These are phyloP conservation scores for Cactoblastis cactorum DNA, from an alignment of 2,888 invertebrate species.

Conservation along the genomic window DNA sequence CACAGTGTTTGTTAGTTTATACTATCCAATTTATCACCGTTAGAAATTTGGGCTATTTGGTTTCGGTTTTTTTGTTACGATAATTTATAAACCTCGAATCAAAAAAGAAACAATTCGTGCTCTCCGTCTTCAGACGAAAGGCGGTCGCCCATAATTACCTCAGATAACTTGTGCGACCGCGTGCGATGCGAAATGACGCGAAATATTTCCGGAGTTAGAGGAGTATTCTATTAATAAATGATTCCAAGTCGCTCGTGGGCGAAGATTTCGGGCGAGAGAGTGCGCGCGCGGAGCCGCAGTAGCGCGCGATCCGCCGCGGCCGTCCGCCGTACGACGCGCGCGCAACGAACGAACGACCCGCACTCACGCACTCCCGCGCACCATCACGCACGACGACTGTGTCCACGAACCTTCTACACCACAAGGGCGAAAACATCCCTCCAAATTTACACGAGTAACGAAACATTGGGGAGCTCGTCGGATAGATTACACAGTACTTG, in stretches of 20 bases:
- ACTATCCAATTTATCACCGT: too few relatives aligned
- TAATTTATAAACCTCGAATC: too few relatives aligned
- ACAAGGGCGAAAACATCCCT: background rate
- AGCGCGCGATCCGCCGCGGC: slow-evolving; percentile 78
- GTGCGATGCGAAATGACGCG: slow-evolving; percentile 76
- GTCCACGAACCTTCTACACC: slow-evolving; percentile 51
- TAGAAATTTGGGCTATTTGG: too few relatives aligned
- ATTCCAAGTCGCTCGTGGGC: slow-evolving; percentile 74
- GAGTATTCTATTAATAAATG: slow-evolving; percentile 78
- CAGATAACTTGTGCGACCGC: slow-evolving; percentile 60
- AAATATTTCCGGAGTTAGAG: slow-evolving; percentile 79
- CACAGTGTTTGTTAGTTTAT: too few relatives aligned
- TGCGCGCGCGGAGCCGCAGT: slow-evolving; percentile 61
- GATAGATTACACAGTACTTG: slow-evolving; percentile 56
- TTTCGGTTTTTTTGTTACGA: too few relatives aligned
- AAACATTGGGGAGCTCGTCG: slow-evolving; percentile 37
- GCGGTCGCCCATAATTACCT: slow-evolving; percentile 47
- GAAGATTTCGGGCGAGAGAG: slow-evolving; percentile 66
- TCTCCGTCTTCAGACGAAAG: slow-evolving; percentile 18
- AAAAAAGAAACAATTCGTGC: too few relatives aligned
- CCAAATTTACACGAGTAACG: slow-evolving; percentile 14
- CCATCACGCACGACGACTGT: slow-evolving; percentile 55
- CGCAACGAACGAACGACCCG: slow-evolving; percentile 79
- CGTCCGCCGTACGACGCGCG: slow-evolving; percentile 75
- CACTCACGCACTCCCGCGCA: slow-evolving; percentile 77